These are phyloP conservation scores for Napeogenes sylphis DNA, from an alignment of 2,888 invertebrate genomes.

Conservation along the genomic window DNA sequence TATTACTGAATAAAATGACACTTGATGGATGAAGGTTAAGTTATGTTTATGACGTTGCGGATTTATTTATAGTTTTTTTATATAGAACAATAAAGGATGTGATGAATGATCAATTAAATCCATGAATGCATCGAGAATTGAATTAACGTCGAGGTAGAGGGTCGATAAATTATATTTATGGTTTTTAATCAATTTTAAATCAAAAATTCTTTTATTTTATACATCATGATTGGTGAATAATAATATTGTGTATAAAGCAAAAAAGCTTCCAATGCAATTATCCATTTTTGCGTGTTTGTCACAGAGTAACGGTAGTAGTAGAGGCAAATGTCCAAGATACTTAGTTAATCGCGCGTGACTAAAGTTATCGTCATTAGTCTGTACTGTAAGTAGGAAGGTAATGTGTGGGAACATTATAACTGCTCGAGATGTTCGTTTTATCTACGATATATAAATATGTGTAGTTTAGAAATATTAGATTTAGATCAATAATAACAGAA, in stretches of 20 bases:
- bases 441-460: too few species aligned
- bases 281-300: too few species aligned
- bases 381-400: conserved; percentile 40
- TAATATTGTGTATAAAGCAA: too few species aligned
- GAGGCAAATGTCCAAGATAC: conserved; percentile 13
- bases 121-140: not conserved
- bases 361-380: conserved; percentile 53
- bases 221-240: too few species aligned
- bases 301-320: too few species aligned
- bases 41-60: not conserved
- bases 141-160: not conserved
- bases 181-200: not conserved
- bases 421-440: too few species aligned
- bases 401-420: not conserved
- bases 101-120: not conserved
- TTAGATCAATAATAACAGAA: too few species aligned
- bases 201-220: too few species aligned
- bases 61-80: not conserved
- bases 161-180: conserved; percentile 1
- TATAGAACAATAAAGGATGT: not conserved
- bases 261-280: too few species aligned
- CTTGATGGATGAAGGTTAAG: too few species aligned
- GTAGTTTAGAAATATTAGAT: too few species aligned
- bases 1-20: too few species aligned
- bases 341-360: conserved; percentile 46